phyloP scores from a whole-genome alignment of 23 tunicate genomes.

The Ascidia mentula region DNA sequence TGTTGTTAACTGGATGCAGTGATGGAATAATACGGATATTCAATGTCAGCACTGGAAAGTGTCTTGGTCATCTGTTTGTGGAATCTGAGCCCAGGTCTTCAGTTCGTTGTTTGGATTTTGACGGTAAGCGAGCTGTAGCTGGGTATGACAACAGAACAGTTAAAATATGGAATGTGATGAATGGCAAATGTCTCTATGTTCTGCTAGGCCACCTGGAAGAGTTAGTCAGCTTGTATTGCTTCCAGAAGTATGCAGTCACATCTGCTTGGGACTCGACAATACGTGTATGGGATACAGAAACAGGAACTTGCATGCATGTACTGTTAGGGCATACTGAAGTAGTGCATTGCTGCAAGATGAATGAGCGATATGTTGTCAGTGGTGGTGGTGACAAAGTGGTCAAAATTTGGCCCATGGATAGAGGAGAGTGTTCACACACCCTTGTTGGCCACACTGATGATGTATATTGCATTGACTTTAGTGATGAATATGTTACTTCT shows the following conservation, averaged over 20 bases:
- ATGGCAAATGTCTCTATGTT: slow-evolving; percentile 62
- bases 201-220: slow-evolving; percentile 78
- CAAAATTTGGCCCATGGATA: slow-evolving; percentile 72
- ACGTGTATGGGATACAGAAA: slow-evolving; percentile 67
- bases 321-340: slow-evolving; percentile 91
- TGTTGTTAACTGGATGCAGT: slow-evolving; percentile 78
- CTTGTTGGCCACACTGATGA: slow-evolving; percentile 83
- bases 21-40: slow-evolving; percentile 80
- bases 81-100: slow-evolving; percentile 36
- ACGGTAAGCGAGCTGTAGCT: slow-evolving; percentile 70
- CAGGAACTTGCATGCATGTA: slow-evolving; percentile 48
- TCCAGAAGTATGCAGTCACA: slow-evolving; percentile 58
- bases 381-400: slow-evolving; percentile 91
- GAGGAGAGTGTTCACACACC: slow-evolving; percentile 66
- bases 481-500: slow-evolving; percentile 76
- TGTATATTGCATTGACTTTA: slow-evolving; percentile 83
- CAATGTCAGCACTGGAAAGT: slow-evolving; percentile 90
- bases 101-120: slow-evolving; percentile 63
- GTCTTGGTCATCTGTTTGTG: slow-evolving; percentile 64
- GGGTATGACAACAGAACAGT: slow-evolving; percentile 64
- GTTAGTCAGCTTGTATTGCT: slow-evolving; percentile 38
- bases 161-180: slow-evolving; percentile 64
- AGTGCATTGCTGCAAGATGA: slow-evolving; percentile 72
- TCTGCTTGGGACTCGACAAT: slow-evolving; percentile 83
- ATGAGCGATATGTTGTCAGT: slow-evolving; percentile 67